Evolutionary conservation across 2,797 vertebrate genomes (phyloP).

Genomic region (Squalus acanthias): DNA sequence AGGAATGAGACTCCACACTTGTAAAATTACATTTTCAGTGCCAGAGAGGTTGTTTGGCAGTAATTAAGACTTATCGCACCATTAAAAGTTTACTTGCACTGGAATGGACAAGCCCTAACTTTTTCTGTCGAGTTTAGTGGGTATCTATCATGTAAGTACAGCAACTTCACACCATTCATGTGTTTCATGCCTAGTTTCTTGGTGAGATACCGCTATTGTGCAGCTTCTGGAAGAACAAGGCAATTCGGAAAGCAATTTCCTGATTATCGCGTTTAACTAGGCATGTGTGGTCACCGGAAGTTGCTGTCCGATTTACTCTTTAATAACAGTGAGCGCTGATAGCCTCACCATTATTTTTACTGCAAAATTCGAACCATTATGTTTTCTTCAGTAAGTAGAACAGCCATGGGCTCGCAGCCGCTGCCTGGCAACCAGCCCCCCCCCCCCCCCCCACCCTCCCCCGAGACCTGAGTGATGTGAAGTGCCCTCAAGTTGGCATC

Average conservation of each 20-base stretch:
- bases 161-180: background rate
- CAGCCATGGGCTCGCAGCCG: background rate
- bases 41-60: too few relatives aligned
- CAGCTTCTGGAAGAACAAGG: background rate
- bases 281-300: background rate
- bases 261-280: background rate
- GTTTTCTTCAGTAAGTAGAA: background rate
- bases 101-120: background rate
- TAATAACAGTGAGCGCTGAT: background rate
- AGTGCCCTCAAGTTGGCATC: conserved; percentile 11
- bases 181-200: background rate
- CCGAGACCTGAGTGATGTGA: background rate
- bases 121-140: background rate
- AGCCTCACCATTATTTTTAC: background rate
- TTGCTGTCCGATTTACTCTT: background rate
- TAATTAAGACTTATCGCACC: background rate
- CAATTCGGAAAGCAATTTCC: background rate
- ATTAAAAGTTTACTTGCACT: background rate
- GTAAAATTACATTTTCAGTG: background rate
- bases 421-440: background rate
- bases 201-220: background rate
- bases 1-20: background rate
- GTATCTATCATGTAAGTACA: background rate
- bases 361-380: background rate
- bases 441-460: too few relatives aligned